Conservation (phyloP, 2,113 vertebrate genomes). For the Synchiropus splendidus region DNA sequence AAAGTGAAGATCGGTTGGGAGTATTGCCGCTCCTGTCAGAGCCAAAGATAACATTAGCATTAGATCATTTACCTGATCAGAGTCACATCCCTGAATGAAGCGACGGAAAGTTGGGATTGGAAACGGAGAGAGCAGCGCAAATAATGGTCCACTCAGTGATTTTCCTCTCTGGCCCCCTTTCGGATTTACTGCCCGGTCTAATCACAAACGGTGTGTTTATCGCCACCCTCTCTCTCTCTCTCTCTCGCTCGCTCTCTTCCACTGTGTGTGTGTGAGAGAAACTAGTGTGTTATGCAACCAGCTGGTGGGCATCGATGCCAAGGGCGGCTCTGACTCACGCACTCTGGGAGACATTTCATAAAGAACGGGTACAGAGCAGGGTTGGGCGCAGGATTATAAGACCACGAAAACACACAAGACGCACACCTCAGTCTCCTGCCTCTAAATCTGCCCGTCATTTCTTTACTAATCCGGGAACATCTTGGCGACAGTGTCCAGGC, state of each 20-base stretch:
- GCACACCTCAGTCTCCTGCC: neutral
- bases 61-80: too few species aligned
- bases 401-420: constrained; percentile 3
- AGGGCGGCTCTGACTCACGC: constrained; percentile 23
- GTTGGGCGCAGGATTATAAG: constrained; percentile 14
- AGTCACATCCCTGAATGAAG: constrained; percentile 11
- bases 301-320: constrained; percentile 28
- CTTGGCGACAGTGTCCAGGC: constrained; percentile 9
- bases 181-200: constrained; percentile 20
- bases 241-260: too few species aligned
- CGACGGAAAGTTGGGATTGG: constrained; percentile 12
- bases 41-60: too few species aligned
- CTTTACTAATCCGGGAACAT: neutral
- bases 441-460: constrained; percentile 9
- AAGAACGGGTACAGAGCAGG: constrained; percentile 10
- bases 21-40: too few species aligned
- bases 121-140: constrained; percentile 6
- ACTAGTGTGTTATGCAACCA: constrained; percentile 34
- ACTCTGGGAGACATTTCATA: constrained; percentile 17
- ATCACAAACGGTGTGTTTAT: constrained; percentile 15
- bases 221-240: neutral
- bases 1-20: too few species aligned
- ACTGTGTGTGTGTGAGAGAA: constrained; percentile 3
- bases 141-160: constrained; percentile 36
- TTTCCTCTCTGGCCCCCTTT: constrained; percentile 33